These are phyloP conservation scores for Eurytoma californica DNA, from an alignment of 2,888 invertebrate genomes.

Conservation along the genomic window DNA sequence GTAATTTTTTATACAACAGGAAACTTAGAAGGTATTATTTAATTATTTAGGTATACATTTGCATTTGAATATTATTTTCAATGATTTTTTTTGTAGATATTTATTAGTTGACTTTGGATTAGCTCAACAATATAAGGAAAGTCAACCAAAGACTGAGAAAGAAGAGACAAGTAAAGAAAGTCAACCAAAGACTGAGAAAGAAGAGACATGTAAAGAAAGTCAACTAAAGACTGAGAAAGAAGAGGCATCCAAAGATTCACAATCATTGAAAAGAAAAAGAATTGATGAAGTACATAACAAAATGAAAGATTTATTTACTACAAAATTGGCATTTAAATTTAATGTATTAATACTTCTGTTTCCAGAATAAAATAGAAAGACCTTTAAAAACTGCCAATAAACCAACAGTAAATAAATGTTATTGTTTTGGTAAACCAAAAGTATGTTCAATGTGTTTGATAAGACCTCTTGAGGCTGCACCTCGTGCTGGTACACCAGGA, in stretches of 20 bases:
- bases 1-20: conserved; percentile 91
- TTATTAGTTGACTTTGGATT: conserved; percentile 93
- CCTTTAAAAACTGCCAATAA: conserved; percentile 59
- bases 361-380: conserved; percentile 51
- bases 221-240: conserved; percentile 39
- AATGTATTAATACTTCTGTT: conserved; percentile 6
- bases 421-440: conserved; percentile 81
- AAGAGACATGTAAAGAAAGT: conserved; percentile 49
- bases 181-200: conserved; percentile 38
- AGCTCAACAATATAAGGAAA: conserved; percentile 80
- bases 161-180: conserved; percentile 49
- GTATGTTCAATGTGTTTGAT: conserved; percentile 83
- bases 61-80: conserved; percentile 16
- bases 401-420: conserved; percentile 76
- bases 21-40: conserved; percentile 78
- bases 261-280: conserved; percentile 64
- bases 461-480: conserved; percentile 82
- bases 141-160: conserved; percentile 38
- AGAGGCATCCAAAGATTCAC: conserved; percentile 35
- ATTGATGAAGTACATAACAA: conserved; percentile 65
- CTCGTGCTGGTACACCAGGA: conserved; percentile 92
- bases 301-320: conserved; percentile 11
- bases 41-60: conserved; percentile 11
- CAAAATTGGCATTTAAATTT: conserved; percentile 13
- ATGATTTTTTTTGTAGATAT: conserved; percentile 76